Base-by-base conservation (phyloP, 2,113 vertebrate species). In the Poeciliopsis turrubarensis region DNA sequence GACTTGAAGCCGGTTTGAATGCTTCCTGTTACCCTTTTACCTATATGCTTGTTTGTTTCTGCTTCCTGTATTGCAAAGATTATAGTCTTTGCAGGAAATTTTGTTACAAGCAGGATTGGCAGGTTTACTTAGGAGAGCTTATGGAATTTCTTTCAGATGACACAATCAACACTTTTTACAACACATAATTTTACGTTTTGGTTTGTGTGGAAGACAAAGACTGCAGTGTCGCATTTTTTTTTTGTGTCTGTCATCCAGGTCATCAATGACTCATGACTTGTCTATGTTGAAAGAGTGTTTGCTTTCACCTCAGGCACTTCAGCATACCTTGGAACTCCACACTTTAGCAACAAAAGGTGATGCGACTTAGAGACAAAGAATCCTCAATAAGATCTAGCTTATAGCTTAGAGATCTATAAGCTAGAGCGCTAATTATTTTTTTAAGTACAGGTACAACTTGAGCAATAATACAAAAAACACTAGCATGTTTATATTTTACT, bases 11-110 rank as follows among this genome's bases (percentile, higher is more conserved):
- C 71, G 82, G 87, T 75, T 89, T 89, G 78, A 86, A 84, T 30
- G 86, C 92, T 95, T 96, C 92, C 91, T 89, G 91, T 87, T 87
- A 68, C 79, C 75, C 86, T 89, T 78, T 78, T 71, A 75, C 92
- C 85, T 92, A 82, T 83, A 82, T 77, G 78, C 68, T 76, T 89
- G 87, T 92, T 89, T 95, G 92, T 95, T 94, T 92, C 91, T 92
- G 34, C 0, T 77, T 61, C 85, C 92, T 92, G 81, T 75, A 80
- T 84, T 89, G 88, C 74, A 77, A 81, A 80, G 93, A 96, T 95
- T 92, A 70, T 78, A 72, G 90, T 96, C 91, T 77, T 87, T 91
- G 89, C 54, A 89, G 94, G 92, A 95, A 94, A 89, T 86, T 60
- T 85, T 86, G 86, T 83, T 84, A 77, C 86, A 60, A 66, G 88